phyloP scores from a whole-genome alignment of 2,888 invertebrate genomes.

The Rosalia funebris region DNA sequence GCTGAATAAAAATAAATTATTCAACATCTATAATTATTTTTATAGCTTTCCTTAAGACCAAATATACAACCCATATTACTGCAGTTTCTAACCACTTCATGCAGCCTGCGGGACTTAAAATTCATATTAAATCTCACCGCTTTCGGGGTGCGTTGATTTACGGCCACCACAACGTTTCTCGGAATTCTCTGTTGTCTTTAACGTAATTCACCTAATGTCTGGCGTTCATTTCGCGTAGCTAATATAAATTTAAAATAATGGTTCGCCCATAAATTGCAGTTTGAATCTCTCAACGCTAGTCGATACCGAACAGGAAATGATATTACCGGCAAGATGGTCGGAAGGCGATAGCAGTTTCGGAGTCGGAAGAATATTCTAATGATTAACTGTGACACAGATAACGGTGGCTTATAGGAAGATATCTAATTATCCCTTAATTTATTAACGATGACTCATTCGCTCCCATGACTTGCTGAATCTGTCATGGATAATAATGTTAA shows the following conservation, averaged over 20 bases:
- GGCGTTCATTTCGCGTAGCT: constrained; percentile 30
- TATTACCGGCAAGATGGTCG: constrained; percentile 51
- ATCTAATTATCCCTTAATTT: constrained; percentile 33
- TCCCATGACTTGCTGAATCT: background rate
- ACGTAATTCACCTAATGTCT: constrained; percentile 30
- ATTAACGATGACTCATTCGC: background rate
- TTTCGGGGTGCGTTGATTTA: background rate
- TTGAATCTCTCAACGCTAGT: constrained; percentile 38
- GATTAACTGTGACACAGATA: constrained; percentile 48
- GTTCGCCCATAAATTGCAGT: constrained; percentile 38
- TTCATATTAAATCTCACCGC: background rate
- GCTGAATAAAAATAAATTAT: too few species aligned
- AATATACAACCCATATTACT: too few species aligned
- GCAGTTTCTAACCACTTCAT: background rate
- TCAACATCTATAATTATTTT: too few species aligned
- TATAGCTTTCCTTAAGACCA: too few species aligned
- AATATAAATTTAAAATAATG: constrained; percentile 41
- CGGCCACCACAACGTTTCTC: background rate
- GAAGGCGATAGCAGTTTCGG: constrained; percentile 45
- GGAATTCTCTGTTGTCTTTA: constrained; percentile 24
- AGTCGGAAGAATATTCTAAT: constrained; percentile 49
- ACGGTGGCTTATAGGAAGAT: constrained; percentile 32
- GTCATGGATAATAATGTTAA: background rate
- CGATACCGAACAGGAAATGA: constrained; percentile 48
- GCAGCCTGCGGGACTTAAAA: background rate